phyloP scores from a whole-genome alignment of 2,888 invertebrate species.

The Epinotia ramella region DNA sequence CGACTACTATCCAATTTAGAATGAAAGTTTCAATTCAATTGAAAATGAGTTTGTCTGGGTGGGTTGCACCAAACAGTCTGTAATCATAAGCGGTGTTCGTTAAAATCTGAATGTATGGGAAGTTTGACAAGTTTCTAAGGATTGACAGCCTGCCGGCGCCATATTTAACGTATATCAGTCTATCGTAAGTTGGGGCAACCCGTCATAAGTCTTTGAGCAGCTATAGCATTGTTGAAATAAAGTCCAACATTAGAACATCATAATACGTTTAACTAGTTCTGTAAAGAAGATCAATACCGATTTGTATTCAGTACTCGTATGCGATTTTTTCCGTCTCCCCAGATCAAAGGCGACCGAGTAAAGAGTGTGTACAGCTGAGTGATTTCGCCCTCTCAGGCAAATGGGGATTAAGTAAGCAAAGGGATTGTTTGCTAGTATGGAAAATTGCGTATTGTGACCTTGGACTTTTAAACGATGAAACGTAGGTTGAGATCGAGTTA shows the following conservation, averaged over 20 bases:
- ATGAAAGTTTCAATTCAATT: no score
- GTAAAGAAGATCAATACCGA: slow-evolving; percentile 6
- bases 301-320: slow-evolving; percentile 10
- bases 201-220: no score
- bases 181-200: no score
- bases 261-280: not conserved
- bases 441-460: slow-evolving; percentile 5
- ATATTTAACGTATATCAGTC: no score
- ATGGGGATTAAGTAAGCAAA: slow-evolving; percentile 39
- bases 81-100: no score
- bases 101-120: no score
- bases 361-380: slow-evolving; percentile 38
- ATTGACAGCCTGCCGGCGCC: no score
- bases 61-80: no score
- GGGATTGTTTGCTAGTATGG: slow-evolving; percentile 35
- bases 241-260: not conserved
- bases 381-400: slow-evolving; percentile 38
- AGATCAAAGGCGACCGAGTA: slow-evolving; percentile 33
- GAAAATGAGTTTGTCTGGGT: no score
- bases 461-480: not conserved
- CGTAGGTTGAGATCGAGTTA: not conserved
- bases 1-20: no score
- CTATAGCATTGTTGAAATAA: not conserved
- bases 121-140: no score
- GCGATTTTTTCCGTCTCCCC: slow-evolving; percentile 22